Percentiles rank a stretch among this genome's conserved stretches.
These are phyloP conservation scores for Pithecia hirsuta DNA, from an alignment of 2,797 vertebrate species.

Conservation along the genomic window DNA sequence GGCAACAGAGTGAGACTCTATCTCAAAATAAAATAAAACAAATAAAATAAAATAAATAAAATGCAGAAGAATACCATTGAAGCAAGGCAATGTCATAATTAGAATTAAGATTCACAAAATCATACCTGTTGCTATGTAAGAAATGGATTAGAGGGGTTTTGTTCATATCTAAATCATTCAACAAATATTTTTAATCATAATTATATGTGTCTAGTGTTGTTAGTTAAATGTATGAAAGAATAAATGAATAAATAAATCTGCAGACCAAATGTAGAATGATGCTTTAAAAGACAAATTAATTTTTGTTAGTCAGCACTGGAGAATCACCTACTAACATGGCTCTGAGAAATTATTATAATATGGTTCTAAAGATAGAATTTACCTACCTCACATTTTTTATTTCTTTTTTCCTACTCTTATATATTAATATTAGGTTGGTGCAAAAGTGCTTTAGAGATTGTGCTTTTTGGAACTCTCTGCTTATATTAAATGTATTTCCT, in stretches of 20 bases:
- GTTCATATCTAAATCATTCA: constrained; percentile 27
- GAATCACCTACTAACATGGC: not conserved
- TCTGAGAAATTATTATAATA: constrained; percentile 15
- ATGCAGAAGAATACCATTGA: not conserved
- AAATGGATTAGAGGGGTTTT: not conserved
- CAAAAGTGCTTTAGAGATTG: not conserved
- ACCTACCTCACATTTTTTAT: not conserved
- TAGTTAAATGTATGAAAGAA: not conserved
- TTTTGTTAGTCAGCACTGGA: not conserved
- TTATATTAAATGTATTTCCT: constrained; percentile 41
- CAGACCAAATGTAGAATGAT: not conserved
- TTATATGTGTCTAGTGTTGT: not conserved
- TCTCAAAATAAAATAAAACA: not conserved
- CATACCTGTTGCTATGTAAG: not conserved
- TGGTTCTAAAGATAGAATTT: constrained; percentile 33
- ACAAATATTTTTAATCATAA: constrained; percentile 23
- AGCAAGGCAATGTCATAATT: not conserved
- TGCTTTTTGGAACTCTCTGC: constrained; percentile 27
- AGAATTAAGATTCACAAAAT: not conserved
- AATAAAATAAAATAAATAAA: not conserved
- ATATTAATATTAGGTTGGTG: not conserved
- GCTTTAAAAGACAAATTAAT: constrained; percentile 18
- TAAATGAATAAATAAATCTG: not conserved
- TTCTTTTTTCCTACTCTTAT: not conserved
- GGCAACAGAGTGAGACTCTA: not conserved